Percentiles rank a stretch among this genome's conserved stretches.
These are phyloP conservation scores for Dasyurus viverrinus DNA, from an alignment of 2,113 vertebrate species.

Conservation along the genomic window DNA sequence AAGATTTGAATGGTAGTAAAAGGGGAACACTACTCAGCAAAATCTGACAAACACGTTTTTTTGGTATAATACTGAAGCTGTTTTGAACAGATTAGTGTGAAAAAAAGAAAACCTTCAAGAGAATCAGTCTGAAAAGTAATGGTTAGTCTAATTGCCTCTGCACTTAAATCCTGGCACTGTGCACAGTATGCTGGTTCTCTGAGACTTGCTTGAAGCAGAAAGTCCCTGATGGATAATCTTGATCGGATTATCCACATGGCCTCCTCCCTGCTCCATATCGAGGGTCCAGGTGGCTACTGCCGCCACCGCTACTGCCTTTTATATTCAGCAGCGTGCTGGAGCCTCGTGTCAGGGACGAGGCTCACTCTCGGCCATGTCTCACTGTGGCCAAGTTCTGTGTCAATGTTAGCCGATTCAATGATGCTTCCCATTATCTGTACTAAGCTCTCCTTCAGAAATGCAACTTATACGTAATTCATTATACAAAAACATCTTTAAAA, in stretches of 20 bases:
- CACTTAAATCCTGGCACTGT: constrained; percentile 43
- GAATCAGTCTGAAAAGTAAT: constrained; percentile 54
- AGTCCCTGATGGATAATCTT: neutral
- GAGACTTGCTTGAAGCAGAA: constrained; percentile 6
- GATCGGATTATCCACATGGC: neutral
- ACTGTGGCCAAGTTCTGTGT: neutral
- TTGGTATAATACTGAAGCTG: constrained; percentile 33
- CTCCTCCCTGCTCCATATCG: neutral
- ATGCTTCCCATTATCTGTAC: constrained; percentile 10
- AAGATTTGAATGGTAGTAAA: constrained; percentile 58
- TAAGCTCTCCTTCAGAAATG: neutral
- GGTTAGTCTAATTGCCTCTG: constrained; percentile 37
- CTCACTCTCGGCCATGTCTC: neutral
- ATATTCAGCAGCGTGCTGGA: constrained; percentile 5
- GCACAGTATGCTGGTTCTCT: constrained; percentile 36
- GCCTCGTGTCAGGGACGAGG: constrained; percentile 29
- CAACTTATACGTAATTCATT: neutral
- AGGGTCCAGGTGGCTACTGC: constrained; percentile 22
- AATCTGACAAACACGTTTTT: neutral
- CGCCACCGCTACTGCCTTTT: neutral
- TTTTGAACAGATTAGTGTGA: neutral
- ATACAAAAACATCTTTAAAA: constrained; percentile 43
- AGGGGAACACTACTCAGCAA: constrained; percentile 30
- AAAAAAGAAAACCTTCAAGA: constrained; percentile 40
- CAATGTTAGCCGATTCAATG: neutral